A percentile compares a stretch with the other conserved stretches of the same genome.
Evolutionary conservation across 2,888 invertebrate genomes (phyloP).

Genomic region (Lasioglossum vierecki): DNA sequence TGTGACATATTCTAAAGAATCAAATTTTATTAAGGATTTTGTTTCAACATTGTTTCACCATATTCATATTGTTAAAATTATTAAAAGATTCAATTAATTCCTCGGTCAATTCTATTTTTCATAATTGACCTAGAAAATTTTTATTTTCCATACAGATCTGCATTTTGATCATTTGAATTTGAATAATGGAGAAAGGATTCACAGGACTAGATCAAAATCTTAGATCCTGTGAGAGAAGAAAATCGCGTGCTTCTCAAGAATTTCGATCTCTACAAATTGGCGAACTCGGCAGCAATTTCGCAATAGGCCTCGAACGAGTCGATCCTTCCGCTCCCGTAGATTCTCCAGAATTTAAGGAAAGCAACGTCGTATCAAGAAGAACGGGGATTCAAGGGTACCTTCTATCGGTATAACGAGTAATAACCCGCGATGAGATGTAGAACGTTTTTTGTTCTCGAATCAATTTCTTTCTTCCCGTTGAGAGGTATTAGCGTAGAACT

Average conservation of each 20-base stretch:
- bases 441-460: constrained; percentile 20
- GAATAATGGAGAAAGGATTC: no score
- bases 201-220: no score
- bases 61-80: no score
- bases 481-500: constrained; percentile 38
- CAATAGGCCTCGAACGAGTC: neutral
- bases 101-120: no score
- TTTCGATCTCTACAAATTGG: neutral
- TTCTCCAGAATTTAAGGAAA: neutral
- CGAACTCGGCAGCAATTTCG: neutral
- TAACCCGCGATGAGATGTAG: constrained; percentile 25
- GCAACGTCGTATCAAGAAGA: neutral
- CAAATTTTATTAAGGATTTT: no score
- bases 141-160: no score
- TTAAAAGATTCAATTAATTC: no score
- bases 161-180: no score
- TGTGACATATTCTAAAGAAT: no score
- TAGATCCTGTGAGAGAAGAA: neutral
- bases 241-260: neutral
- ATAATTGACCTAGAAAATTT: no score
- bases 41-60: no score
- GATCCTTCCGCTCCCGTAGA: neutral
- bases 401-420: constrained; percentile 27
- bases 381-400: neutral
- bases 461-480: constrained; percentile 4